Conservation (phyloP, 37 sponge, comb jelly and placozoan genomes). For the Eunapius fragilis region DNA sequence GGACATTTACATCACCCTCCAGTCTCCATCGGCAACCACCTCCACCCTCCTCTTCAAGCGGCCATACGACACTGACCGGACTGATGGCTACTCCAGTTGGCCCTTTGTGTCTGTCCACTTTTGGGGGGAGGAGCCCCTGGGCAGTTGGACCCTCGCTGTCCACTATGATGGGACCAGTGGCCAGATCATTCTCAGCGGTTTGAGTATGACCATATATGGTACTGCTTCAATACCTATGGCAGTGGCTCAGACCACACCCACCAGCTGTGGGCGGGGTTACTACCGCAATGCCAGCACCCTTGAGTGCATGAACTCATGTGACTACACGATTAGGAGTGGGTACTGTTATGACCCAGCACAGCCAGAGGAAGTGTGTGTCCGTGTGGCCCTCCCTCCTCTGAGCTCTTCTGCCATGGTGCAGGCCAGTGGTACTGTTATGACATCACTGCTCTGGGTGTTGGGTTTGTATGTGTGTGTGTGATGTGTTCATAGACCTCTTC, state of each 20-base stretch:
- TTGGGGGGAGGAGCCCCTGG: constrained; percentile 72
- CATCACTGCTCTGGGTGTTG: background rate
- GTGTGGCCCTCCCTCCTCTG: background rate
- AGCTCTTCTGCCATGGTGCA: background rate
- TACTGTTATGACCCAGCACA: background rate
- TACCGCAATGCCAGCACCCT: constrained; percentile 33
- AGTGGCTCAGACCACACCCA: background rate
- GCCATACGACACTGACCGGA: constrained; percentile 31
- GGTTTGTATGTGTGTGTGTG: no score
- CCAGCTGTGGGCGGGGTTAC: constrained; percentile 30
- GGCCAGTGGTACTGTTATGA: background rate
- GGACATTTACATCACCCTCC: constrained; percentile 55
- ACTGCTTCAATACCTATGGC: constrained; percentile 26
- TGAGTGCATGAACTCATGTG: constrained; percentile 56
- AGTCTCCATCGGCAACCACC: constrained; percentile 71
- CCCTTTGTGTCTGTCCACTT: constrained; percentile 71
- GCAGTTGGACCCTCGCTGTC: constrained; percentile 54
- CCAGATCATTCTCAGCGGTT: constrained; percentile 2
- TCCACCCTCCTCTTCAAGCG: constrained; percentile 70
- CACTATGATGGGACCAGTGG: constrained; percentile 4
- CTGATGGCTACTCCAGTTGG: constrained; percentile 44
- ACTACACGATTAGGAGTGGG: background rate
- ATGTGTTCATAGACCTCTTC: no score
- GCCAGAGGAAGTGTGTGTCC: background rate
- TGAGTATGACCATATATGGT: constrained; percentile 27